Base-by-base conservation (phyloP, 2,888 invertebrate species). In the Cheilosia pagana region DNA sequence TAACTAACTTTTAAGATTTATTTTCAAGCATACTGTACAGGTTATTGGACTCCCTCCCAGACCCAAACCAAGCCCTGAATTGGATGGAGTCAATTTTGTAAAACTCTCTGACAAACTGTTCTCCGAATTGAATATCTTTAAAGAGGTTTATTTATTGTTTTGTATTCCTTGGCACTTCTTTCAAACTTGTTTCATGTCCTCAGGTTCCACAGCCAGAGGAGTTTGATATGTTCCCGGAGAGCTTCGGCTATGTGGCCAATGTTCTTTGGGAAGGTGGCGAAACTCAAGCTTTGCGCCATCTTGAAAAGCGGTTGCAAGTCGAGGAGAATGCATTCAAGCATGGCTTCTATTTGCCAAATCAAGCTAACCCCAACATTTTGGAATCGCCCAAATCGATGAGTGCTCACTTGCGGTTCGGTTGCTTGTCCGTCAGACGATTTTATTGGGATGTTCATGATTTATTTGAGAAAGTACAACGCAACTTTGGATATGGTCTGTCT, bases 381-480 rank as follows among this genome's bases (percentile, higher is more conserved):
- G 95, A 95, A 0, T 93, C 94, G 3, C 94, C 95, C 0, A 94
- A 94, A 79, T 95, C 95, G 1, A 91, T 95, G 90, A 95, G 95
- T 87, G 94, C 95, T 0, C 95, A 95, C 55, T 92, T 96, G 4
- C 93, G 95, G 3, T 95, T 95, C 88, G 96, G 96, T 16, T 95
- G 95, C 88, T 92, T 95, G 2, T 95, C 95, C 14, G 94, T 95
- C 0, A 92, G 95, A 25, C 93, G 94, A 52, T 95, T 96, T 89
- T 96, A 95, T 89, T 96, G 95, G 95, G 91, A 93, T 1, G 90
- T 96, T 0, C 94, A 94, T 82, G 94, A 95, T 89, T 89, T 95
- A n/a, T 95, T 94, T 89, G 90, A 91, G 14, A 90, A 93, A 88
- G 94, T 95, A 12, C 91, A 91, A 75, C 93, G 94, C 81, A 93